Conservation (phyloP, 2,797 vertebrate species). For the Labeo calbasu region DNA sequence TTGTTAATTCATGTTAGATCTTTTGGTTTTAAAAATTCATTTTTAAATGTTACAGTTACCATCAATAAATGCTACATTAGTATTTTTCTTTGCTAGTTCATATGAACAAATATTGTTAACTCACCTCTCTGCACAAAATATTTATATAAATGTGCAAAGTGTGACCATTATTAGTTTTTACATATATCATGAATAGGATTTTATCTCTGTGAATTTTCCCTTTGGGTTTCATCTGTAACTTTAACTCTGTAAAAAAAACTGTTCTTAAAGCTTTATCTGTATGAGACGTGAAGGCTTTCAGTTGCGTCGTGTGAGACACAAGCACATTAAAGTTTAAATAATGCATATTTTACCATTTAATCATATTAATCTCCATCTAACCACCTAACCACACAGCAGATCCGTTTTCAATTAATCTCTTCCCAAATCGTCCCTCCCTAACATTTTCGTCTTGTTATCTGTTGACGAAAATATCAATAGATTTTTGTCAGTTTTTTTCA, state of each 20-base stretch:
- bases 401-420: too few relatives aligned
- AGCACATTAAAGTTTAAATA: neutral
- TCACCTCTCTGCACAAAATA: neutral
- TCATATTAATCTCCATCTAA: neutral
- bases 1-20: neutral
- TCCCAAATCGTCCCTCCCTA: too few relatives aligned
- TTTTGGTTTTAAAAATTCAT: neutral
- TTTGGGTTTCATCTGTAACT: neutral
- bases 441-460: too few relatives aligned
- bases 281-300: neutral
- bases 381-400: too few relatives aligned
- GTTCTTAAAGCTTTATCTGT: neutral
- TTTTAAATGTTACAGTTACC: neutral
- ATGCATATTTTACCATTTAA: neutral
- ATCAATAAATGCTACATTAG: neutral
- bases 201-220: neutral
- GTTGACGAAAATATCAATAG: too few relatives aligned
- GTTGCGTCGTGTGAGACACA: neutral
- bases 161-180: conserved; percentile 1
- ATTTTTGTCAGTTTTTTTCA: too few relatives aligned
- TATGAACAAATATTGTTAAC: neutral
- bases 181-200: neutral
- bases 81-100: neutral
- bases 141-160: neutral
- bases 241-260: neutral